Evolutionary conservation across 2,888 invertebrate genomes (phyloP).

Genomic region (Cephus runcator): DNA sequence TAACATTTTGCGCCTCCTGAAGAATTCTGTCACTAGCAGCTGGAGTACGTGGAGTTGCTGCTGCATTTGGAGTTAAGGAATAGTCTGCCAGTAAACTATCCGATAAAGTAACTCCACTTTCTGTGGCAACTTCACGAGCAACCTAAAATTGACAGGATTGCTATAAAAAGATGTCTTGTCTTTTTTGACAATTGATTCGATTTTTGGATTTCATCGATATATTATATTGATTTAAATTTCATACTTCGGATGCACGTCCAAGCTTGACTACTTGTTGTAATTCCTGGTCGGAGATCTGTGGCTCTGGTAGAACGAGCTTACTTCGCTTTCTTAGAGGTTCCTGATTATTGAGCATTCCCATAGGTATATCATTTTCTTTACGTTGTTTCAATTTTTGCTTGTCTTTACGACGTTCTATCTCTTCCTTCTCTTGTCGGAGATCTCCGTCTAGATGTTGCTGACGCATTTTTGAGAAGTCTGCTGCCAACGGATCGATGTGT

Average conservation of each 20-base stretch:
- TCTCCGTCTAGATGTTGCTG: conserved; percentile 96
- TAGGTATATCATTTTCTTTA: conserved; percentile 95
- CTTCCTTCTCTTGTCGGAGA: conserved; percentile 89
- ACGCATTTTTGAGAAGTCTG: conserved; percentile 88
- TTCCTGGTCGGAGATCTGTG: conserved; percentile 95
- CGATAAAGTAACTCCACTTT: conserved; percentile 80
- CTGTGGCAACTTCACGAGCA: conserved; percentile 88
- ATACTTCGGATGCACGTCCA: conserved; percentile 84
- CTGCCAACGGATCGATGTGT: conserved; percentile 86
- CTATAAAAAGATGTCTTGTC: background rate
- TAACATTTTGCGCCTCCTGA: conserved; percentile 98
- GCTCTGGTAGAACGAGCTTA: conserved; percentile 94
- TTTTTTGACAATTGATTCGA: background rate
- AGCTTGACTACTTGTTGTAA: conserved; percentile 92
- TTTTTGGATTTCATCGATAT: background rate
- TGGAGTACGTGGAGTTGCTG: conserved; percentile 87
- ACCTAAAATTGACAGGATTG: conserved; percentile 56
- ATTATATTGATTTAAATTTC: background rate
- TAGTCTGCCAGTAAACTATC: conserved; percentile 93
- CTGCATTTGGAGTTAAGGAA: conserved; percentile 75
- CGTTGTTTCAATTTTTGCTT: conserved; percentile 94
- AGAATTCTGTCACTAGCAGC: conserved; percentile 84
- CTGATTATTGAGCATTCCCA: conserved; percentile 86
- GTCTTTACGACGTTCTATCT: conserved; percentile 93
- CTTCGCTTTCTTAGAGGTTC: conserved; percentile 93